Conservation (phyloP, 2,797 vertebrate species). For the Tadarida brasiliensis region DNA sequence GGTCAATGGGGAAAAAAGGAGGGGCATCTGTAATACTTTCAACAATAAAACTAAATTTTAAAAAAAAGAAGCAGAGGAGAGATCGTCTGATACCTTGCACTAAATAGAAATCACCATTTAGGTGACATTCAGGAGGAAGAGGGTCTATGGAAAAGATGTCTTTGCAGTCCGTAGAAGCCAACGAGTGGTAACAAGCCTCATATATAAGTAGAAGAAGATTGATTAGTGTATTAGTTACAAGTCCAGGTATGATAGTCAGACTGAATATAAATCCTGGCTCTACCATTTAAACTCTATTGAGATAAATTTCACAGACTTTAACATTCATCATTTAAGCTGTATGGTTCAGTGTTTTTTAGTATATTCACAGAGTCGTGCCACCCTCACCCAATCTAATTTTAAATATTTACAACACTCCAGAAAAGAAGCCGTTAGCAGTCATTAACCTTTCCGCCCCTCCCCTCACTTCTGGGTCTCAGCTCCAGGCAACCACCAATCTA, state of each 20-base stretch:
- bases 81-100: background rate
- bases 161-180: background rate
- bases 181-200: background rate
- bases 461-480: fast-evolving
- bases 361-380: background rate
- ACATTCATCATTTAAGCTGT: background rate
- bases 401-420: background rate
- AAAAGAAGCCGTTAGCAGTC: background rate
- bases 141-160: background rate
- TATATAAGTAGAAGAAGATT: background rate
- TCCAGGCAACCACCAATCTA: background rate
- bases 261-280: background rate
- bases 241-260: background rate
- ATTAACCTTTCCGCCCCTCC: background rate
- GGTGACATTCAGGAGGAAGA: background rate
- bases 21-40: no score
- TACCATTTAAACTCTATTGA: background rate
- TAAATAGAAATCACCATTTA: background rate
- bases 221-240: background rate
- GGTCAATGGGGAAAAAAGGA: no score
- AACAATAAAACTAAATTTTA: no score
- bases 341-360: background rate
- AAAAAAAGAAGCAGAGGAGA: background rate
- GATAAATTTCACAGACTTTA: background rate
- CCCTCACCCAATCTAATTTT: background rate